Evolutionary conservation across 2,797 vertebrate genomes (phyloP), one percentile per base, ranked within the genome.

Genomic region (Microctenopoma lineatum): DNA sequence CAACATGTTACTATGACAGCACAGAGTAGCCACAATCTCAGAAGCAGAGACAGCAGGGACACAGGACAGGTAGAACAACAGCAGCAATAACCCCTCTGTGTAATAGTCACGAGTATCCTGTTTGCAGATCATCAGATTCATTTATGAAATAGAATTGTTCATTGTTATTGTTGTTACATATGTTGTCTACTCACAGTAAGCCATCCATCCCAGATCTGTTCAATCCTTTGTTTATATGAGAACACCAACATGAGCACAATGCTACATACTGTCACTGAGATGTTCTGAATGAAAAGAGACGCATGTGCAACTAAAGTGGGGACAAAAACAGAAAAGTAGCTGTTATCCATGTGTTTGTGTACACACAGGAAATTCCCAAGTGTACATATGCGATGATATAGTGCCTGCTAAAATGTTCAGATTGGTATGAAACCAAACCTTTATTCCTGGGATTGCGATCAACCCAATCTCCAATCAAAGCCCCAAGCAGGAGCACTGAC

Each of bases 401-500:
- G 32, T 64, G 38, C 47, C 59, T 36, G 57, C 42, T 38, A 14
- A 59, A 16, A 47, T 50, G 32, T 66, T 65, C 6, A 59, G 55
- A 66, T 7, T 2, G 29, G 12, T 65, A 42, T 46, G 26, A 73
- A 51, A 77, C 47, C 18, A 4, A 7, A 95, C 92, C 92, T 94
- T 94, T 93, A 82, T 94, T 95, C 86, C 93, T 94, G 70, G 95
- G 93, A 84, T 96, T 94, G 55, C 94, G 94, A 78, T 95, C 92
- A 10, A 95, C 92, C 93, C 92, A 95, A 71, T 95, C 93, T 83
- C 95, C 95, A 85, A 94, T 93, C 83, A 95, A 86, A 59, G 93
- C 92, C 12, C 93, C 94, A n/a, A 94, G 91, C 38, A 96, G 79
- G 68, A 95, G 89, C 60, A 94, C 88, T 45, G 94, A 96, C 61